A percentile compares a stretch with the other conserved stretches of the same genome.
Conservation (phyloP, 2,113 vertebrate genomes). For the Apistogramma diplotaenia region DNA sequence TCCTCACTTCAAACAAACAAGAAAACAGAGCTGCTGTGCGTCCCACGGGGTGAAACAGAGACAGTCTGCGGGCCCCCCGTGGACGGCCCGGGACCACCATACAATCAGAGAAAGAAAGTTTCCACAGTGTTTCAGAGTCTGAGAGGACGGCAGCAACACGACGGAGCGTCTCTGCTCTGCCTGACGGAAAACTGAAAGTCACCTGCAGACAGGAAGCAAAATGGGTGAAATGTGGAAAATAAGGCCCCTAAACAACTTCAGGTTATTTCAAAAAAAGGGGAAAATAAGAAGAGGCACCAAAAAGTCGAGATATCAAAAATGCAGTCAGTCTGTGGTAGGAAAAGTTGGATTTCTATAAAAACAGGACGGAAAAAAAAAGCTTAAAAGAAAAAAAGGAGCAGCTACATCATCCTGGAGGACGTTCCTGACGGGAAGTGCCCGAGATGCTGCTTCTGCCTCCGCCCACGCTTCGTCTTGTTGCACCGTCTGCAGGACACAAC, state of each 20-base stretch:
- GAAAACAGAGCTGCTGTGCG: background rate
- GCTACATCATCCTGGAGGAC: slow-evolving; percentile 96
- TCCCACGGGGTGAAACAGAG: background rate
- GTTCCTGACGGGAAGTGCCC: slow-evolving; percentile 95
- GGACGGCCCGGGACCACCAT: background rate
- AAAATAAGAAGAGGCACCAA: slow-evolving; percentile 56
- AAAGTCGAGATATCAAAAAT: slow-evolving; percentile 62
- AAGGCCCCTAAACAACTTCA: slow-evolving; percentile 67
- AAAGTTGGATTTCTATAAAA: slow-evolving; percentile 60
- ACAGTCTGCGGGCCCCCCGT: background rate
- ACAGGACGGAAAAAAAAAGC: slow-evolving; percentile 57
- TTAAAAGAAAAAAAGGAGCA: background rate
- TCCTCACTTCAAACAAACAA: background rate
- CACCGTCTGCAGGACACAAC: slow-evolving; percentile 85
- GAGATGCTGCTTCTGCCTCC: slow-evolving; percentile 96
- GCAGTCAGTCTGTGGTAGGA: slow-evolving; percentile 64
- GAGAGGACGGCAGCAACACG: slow-evolving; percentile 1
- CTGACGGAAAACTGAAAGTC: slow-evolving; percentile 58
- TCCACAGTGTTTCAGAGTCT: slow-evolving; percentile 44
- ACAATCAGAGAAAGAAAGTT: slow-evolving; percentile 28
- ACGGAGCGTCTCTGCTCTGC: background rate
- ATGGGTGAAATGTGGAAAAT: slow-evolving; percentile 67
- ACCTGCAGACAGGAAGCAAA: background rate
- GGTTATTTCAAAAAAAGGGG: slow-evolving; percentile 10
- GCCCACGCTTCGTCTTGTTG: slow-evolving; percentile 93